phyloP scores from a whole-genome alignment of 2,113 vertebrate species.

The Saguinus imperator region DNA sequence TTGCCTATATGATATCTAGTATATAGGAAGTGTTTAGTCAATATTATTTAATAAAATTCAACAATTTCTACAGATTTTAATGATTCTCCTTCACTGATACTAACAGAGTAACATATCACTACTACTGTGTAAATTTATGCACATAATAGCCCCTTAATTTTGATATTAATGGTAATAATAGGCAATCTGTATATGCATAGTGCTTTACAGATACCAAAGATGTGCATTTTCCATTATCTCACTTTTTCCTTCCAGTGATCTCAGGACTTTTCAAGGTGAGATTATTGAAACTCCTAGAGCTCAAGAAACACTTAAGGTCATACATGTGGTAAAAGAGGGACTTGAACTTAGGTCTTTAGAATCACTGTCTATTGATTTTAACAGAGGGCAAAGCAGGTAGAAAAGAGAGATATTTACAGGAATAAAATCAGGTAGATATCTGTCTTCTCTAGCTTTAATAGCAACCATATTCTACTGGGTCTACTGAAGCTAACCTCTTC shows the following conservation, averaged over 20 bases:
- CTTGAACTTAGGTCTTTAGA: not conserved
- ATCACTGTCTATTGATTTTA: not conserved
- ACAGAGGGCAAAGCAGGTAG: not conserved
- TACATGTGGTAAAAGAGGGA: not conserved
- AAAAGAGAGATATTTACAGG: not conserved
- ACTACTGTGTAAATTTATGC: not conserved
- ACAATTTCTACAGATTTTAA: not conserved
- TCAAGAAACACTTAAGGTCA: not conserved
- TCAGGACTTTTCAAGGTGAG: not conserved
- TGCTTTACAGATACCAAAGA: not conserved
- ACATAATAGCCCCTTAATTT: conserved; percentile 11
- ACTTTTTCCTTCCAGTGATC: not conserved
- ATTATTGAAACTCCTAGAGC: not conserved
- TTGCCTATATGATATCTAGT: not conserved
- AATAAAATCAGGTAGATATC: not conserved
- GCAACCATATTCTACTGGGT: not conserved
- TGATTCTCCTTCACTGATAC: not conserved
- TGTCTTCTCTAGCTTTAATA: not conserved
- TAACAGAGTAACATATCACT: not conserved
- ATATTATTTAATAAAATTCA: not conserved
- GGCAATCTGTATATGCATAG: not conserved
- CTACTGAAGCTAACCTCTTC: not conserved
- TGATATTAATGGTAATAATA: not conserved
- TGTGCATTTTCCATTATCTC: not conserved
- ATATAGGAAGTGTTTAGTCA: not conserved